phyloP scores from a whole-genome alignment of 2,888 invertebrate genomes.

The Isoperla grammatica region DNA sequence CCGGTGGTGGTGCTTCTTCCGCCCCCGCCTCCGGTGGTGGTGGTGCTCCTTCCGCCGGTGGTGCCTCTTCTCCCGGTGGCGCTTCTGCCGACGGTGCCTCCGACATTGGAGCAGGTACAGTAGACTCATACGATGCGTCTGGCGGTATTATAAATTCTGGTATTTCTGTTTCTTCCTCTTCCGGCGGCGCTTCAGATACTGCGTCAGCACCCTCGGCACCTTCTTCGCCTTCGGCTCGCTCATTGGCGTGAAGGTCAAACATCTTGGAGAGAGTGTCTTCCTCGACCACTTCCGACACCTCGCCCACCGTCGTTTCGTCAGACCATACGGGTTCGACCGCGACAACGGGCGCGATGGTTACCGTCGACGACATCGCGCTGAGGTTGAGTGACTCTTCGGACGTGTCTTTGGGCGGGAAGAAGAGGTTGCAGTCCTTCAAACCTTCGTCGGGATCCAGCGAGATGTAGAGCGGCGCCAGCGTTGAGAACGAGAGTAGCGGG shows the following conservation, averaged over 20 bases:
- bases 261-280: not conserved
- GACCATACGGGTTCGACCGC: not conserved
- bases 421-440: slow-evolving; percentile 54
- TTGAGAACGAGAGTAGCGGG: slow-evolving; percentile 56
- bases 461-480: slow-evolving; percentile 61
- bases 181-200: too few relatives aligned
- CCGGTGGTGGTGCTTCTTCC: too few relatives aligned
- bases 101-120: too few relatives aligned
- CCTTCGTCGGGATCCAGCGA: slow-evolving; percentile 62
- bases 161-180: too few relatives aligned
- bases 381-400: slow-evolving; percentile 32
- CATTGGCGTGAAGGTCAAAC: not conserved
- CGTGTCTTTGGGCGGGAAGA: slow-evolving; percentile 61
- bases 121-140: too few relatives aligned
- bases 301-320: too few relatives aligned
- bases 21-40: too few relatives aligned
- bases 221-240: too few relatives aligned
- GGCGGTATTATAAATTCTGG: too few relatives aligned
- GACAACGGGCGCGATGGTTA: not conserved
- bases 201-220: too few relatives aligned
- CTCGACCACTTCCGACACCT: not conserved
- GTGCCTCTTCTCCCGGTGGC: not conserved
- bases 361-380: not conserved
- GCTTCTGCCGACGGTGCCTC: too few relatives aligned
- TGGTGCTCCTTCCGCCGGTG: not conserved